Percentiles rank a stretch among this genome's conserved stretches.
phyloP scores from a whole-genome alignment of 1,140 invertebrate genomes.

The Pissodes strobi region DNA sequence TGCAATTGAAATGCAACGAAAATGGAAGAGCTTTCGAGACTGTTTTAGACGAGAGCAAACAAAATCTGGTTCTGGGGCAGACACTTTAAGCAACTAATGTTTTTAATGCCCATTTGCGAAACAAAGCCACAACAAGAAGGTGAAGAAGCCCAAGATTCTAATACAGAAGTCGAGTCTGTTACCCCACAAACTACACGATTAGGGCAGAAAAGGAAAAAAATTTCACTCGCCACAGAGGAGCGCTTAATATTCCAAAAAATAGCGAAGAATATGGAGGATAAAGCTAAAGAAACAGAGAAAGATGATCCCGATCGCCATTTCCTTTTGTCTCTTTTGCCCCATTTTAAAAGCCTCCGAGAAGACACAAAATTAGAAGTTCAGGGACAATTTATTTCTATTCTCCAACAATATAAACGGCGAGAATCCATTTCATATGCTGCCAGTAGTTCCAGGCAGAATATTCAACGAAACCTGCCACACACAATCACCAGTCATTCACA shows the following conservation, averaged over 20 bases:
- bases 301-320: slow-evolving; percentile 3
- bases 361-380: neutral
- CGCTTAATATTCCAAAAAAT: neutral
- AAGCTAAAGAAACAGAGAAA: neutral
- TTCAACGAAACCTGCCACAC: slow-evolving; percentile 1
- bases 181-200: neutral
- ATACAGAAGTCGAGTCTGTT: neutral
- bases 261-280: neutral
- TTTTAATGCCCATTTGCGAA: neutral
- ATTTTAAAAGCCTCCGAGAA: slow-evolving; percentile 1
- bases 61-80: neutral
- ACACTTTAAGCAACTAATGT: neutral
- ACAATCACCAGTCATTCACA: neutral
- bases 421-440: neutral
- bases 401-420: neutral
- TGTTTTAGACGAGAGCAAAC: neutral
- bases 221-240: neutral
- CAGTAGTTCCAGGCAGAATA: slow-evolving; percentile 5
- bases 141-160: neutral
- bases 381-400: neutral
- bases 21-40: neutral
- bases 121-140: neutral
- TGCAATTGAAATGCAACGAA: neutral
- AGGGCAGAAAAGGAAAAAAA: neutral
- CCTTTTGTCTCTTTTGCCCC: neutral